These are phyloP conservation scores for Chaetodon auriga DNA, from an alignment of 2,113 vertebrate genomes.

Conservation along the genomic window DNA sequence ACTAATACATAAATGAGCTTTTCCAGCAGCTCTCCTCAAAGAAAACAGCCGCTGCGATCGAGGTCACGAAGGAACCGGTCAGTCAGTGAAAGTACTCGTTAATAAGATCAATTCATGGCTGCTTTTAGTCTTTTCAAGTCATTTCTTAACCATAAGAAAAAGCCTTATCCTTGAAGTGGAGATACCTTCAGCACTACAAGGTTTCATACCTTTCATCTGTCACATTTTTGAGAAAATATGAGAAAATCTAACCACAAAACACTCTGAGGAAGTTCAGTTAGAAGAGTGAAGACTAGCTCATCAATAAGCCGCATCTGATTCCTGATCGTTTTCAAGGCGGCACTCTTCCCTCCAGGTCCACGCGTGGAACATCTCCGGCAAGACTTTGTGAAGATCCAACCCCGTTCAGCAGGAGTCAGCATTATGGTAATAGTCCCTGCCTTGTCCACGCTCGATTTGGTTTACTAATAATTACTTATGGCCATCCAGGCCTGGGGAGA, in stretches of 20 bases:
- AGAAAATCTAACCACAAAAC: background rate
- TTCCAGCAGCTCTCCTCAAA: too few relatives aligned
- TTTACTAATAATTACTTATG: conserved; percentile 75
- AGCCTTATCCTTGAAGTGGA: accelerated
- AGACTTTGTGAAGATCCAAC: conserved; percentile 45
- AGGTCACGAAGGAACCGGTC: background rate
- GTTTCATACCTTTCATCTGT: background rate
- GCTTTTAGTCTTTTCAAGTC: too few relatives aligned
- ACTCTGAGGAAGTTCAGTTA: background rate
- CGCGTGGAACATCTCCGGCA: background rate
- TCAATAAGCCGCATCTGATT: background rate
- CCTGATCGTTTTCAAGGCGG: background rate
- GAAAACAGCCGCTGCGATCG: background rate
- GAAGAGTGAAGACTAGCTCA: background rate
- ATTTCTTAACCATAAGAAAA: too few relatives aligned
- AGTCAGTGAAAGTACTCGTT: too few relatives aligned
- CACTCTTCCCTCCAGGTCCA: background rate
- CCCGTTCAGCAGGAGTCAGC: conserved; percentile 56
- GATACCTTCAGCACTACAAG: too few relatives aligned
- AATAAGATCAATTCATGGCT: too few relatives aligned
- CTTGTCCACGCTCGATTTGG: conserved; percentile 59
- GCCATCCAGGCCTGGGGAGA: conserved; percentile 40
- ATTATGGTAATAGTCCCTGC: conserved; percentile 48
- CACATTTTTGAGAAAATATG: background rate
- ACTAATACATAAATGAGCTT: background rate